These are phyloP conservation scores for Dicyrtomina minuta DNA, from an alignment of 2,888 invertebrate species.

Conservation along the genomic window DNA sequence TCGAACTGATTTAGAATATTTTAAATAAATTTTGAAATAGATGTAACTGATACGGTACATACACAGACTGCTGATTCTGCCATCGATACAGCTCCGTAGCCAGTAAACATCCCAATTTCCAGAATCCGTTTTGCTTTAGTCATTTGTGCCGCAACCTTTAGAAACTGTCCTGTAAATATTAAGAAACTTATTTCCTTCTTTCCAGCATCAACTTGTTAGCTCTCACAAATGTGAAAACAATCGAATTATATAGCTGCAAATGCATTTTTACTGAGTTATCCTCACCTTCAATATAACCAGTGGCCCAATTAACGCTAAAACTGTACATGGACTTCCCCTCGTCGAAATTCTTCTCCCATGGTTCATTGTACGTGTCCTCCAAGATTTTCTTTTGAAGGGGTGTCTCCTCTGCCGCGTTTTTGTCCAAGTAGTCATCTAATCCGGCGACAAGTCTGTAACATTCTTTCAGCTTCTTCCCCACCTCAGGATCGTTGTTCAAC, in stretches of 20 bases:
- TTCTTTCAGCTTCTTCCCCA: constrained; percentile 21
- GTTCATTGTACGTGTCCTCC: constrained; percentile 36
- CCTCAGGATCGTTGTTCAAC: constrained; percentile 32
- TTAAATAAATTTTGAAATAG: too few species aligned
- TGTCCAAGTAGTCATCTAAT: constrained; percentile 33
- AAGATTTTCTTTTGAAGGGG: constrained; percentile 40
- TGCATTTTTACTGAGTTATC: too few species aligned
- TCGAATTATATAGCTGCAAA: too few species aligned
- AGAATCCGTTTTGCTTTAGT: constrained; percentile 40
- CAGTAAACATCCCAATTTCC: constrained; percentile 51
- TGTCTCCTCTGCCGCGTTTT: constrained; percentile 31
- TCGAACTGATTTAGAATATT: too few species aligned
- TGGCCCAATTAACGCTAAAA: constrained; percentile 27
- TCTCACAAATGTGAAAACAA: too few species aligned
- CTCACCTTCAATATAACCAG: constrained; percentile 44
- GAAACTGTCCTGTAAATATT: constrained; percentile 38
- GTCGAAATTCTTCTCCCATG: constrained; percentile 10
- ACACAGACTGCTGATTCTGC: constrained; percentile 41
- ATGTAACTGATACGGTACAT: too few species aligned
- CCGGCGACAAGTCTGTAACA: constrained; percentile 30
- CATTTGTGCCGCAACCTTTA: constrained; percentile 43
- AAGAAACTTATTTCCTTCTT: too few species aligned
- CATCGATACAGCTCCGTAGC: constrained; percentile 47
- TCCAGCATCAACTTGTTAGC: not conserved
- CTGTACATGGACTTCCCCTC: constrained; percentile 13